Base-by-base conservation (phyloP, 2,797 vertebrate species). In the Notoglanidium macrostoma region DNA sequence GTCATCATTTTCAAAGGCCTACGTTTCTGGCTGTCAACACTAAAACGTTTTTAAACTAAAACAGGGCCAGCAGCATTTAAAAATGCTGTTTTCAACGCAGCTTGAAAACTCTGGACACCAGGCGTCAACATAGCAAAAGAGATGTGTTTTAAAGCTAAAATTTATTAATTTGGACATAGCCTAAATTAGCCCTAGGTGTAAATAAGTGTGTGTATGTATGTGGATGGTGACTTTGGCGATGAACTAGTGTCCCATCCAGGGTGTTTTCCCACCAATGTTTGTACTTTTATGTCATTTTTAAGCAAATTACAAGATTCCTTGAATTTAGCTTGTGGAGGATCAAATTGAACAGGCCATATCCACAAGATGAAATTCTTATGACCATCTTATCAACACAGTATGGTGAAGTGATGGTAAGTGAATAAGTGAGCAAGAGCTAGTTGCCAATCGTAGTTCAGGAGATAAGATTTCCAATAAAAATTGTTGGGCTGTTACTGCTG, bases 401-500 rank as follows among this genome's bases (percentile, higher is more conserved):
- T 61, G 32, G 80, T 65, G 46, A 51, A 51, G 21, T 35, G 63
- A 83, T 11, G 23, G 35, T 17, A 55, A 78, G 51, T 57, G 19
- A 54, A 82, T 51, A 82, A 82, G 44, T 19, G 14, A 49, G 44
- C 21, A 51, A 51, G 19, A 67, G 0, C 17, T 51, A 83, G 17
- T 51, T 54, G 63, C 81, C 9, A 23, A 54, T 54, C 5, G 10
- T 55, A 54, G 49, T 51, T 46, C 81, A 68, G 63, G 19, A 40
- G 46, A 35, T 2, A 12, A n/a, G 63, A 54, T 83, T 51, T 32
- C 46, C 68, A 19, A 54, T 83, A 67, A 68, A 82, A 83, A 83
- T 19, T 67, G 63, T 1, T 7, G 61, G n/a, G 61, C 26, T 51
- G 44, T 17, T 67, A 68, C 46, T 68, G 63, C 81, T 83, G 86